These are phyloP conservation scores for Julus scandinavius DNA, from an alignment of 2,888 invertebrate genomes.

Conservation along the genomic window DNA sequence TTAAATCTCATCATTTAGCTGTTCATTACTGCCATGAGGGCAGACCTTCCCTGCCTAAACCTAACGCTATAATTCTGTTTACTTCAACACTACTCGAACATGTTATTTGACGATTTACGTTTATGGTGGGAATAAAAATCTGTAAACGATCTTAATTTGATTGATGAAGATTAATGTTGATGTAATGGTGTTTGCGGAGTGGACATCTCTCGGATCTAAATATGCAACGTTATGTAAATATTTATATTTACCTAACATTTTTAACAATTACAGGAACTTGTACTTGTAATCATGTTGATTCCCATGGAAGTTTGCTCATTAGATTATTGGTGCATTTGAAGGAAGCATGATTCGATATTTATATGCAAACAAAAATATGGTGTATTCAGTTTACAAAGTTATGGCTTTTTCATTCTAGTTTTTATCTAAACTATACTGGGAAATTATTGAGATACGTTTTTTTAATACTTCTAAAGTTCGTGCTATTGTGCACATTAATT, in stretches of 20 bases:
- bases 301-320: conserved; percentile 2
- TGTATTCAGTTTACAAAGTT: background rate
- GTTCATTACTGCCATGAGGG: background rate
- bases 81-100: background rate
- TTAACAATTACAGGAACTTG: background rate
- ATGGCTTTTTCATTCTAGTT: background rate
- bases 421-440: background rate
- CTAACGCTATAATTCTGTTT: background rate
- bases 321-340: background rate
- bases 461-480: background rate
- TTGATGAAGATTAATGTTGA: conserved; percentile 6
- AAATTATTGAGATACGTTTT: background rate
- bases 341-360: background rate
- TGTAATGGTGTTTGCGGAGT: background rate
- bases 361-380: background rate
- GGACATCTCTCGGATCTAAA: background rate
- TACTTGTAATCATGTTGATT: conserved; percentile 21
- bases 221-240: background rate
- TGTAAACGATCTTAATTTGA: conserved; percentile 34
- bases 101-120: background rate
- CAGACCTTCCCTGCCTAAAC: background rate
- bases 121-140: conserved; percentile 39
- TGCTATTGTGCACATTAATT: background rate
- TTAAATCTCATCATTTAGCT: background rate
- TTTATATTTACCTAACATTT: background rate